Evolutionary conservation across 2,113 vertebrate genomes (phyloP).

Genomic region (Pluvialis apricaria): DNA sequence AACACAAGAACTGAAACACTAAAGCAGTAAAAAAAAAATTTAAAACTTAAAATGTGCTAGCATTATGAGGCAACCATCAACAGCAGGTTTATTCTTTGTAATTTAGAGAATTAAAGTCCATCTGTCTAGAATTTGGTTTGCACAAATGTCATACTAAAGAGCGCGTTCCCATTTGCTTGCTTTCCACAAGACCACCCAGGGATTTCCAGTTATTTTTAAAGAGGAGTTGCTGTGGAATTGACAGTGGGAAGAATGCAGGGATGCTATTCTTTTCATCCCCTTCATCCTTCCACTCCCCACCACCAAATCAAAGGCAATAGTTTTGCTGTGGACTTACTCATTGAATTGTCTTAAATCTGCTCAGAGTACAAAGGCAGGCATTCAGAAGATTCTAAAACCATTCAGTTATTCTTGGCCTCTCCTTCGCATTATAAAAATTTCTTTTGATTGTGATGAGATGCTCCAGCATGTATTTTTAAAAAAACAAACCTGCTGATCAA

Average conservation of each 20-base stretch:
- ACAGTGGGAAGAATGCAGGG: not conserved
- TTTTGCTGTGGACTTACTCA: not conserved
- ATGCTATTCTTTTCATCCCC: not conserved
- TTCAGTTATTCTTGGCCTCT: not conserved
- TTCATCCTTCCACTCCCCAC: not conserved
- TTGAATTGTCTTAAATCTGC: not conserved
- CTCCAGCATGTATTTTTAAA: not conserved
- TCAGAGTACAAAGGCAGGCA: not conserved
- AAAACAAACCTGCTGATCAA: not conserved
- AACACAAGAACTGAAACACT: not conserved
- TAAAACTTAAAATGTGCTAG: slow-evolving; percentile 22
- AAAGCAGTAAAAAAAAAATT: not conserved
- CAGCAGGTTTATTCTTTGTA: slow-evolving; percentile 63
- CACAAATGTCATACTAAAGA: slow-evolving; percentile 1
- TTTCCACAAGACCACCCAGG: slow-evolving; percentile 78
- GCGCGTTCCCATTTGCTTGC: slow-evolving; percentile 10
- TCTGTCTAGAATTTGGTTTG: slow-evolving; percentile 73
- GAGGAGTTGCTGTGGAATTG: not conserved
- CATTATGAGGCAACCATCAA: slow-evolving; percentile 6
- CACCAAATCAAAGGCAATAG: not conserved
- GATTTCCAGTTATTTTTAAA: slow-evolving; percentile 56
- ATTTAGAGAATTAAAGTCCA: slow-evolving; percentile 73
- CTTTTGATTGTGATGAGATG: not conserved
- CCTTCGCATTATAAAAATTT: not conserved
- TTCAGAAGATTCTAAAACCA: not conserved